Percentiles rank a stretch among this genome's conserved stretches.
Conservation (phyloP, 2,888 invertebrate species). For the Schrankia costaestrigalis region DNA sequence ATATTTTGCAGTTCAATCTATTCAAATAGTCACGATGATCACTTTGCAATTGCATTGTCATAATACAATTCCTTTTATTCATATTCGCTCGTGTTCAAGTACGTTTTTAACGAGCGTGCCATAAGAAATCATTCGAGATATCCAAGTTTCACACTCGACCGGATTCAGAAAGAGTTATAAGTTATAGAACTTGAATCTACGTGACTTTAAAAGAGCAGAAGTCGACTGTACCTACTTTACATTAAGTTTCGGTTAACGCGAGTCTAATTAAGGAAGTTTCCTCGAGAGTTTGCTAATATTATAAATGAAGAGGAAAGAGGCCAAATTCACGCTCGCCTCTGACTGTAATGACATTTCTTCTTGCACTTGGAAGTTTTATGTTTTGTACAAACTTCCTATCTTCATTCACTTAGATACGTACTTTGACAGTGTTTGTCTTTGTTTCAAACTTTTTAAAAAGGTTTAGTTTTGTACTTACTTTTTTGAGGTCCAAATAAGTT, state of each 20-base stretch:
- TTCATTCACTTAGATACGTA: too few relatives aligned
- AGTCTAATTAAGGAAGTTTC: constrained; percentile 64
- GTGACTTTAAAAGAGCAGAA: constrained; percentile 61
- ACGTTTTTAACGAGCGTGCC: too few relatives aligned
- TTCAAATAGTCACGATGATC: too few relatives aligned
- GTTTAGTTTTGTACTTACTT: too few relatives aligned
- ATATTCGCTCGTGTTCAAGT: too few relatives aligned
- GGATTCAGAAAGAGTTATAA: constrained; percentile 45
- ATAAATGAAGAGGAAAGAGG: constrained; percentile 62
- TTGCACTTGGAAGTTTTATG: constrained; percentile 36
- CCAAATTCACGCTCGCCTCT: constrained; percentile 42
- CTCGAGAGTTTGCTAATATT: constrained; percentile 57
- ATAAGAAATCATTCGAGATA: constrained; percentile 34
- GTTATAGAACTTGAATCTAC: constrained; percentile 51
- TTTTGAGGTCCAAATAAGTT: too few relatives aligned
- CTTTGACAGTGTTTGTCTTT: too few relatives aligned
- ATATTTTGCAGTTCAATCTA: too few relatives aligned
- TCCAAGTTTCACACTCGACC: constrained; percentile 42
- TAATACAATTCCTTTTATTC: too few relatives aligned
- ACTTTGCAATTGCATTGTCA: too few relatives aligned
- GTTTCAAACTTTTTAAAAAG: constrained; percentile 11
- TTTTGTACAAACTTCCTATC: constrained; percentile 34
- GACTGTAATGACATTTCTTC: constrained; percentile 50
- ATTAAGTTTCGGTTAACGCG: constrained; percentile 63
- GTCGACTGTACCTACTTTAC: constrained; percentile 59